Percentiles rank a stretch among this genome's conserved stretches.
These are phyloP conservation scores for Plebejus anna DNA, from an alignment of 2,888 invertebrate genomes.

Conservation along the genomic window DNA sequence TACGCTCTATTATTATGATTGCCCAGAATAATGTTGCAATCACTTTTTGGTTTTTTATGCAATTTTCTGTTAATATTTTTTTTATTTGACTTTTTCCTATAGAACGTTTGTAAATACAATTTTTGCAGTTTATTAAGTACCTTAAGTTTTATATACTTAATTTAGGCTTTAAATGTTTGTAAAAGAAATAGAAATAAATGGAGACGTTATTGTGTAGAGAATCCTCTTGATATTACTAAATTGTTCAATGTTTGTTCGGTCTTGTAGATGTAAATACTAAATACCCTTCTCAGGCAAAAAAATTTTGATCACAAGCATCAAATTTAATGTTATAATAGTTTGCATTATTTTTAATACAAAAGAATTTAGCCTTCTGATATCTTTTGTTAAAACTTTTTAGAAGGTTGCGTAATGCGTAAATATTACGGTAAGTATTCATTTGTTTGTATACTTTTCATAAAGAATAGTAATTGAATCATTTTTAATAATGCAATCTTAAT, in stretches of 20 bases:
- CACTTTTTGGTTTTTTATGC: background rate
- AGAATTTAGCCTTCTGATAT: background rate
- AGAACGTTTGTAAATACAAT: background rate
- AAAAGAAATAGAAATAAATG: background rate
- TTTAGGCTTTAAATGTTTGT: background rate
- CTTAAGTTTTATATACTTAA: background rate
- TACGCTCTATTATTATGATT: background rate
- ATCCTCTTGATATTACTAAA: slow-evolving; percentile 10
- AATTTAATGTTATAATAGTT: background rate
- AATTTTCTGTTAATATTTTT: background rate
- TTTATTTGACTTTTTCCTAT: background rate
- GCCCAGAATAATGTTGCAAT: background rate
- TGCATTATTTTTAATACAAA: background rate
- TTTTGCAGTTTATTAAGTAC: background rate
- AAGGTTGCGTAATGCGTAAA: background rate
- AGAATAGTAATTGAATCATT: background rate
- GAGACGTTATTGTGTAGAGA: slow-evolving; percentile 5
- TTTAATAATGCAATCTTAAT: background rate
- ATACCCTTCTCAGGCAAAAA: slow-evolving; percentile 11
- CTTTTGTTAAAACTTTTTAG: background rate
- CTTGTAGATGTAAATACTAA: slow-evolving; percentile 18
- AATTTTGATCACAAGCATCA: background rate
- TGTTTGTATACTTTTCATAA: background rate
- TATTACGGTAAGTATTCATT: background rate
- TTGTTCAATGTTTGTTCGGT: slow-evolving; percentile 8